These are phyloP conservation scores for Teleogryllus oceanicus DNA, from an alignment of 2,888 invertebrate genomes.

Conservation along the genomic window DNA sequence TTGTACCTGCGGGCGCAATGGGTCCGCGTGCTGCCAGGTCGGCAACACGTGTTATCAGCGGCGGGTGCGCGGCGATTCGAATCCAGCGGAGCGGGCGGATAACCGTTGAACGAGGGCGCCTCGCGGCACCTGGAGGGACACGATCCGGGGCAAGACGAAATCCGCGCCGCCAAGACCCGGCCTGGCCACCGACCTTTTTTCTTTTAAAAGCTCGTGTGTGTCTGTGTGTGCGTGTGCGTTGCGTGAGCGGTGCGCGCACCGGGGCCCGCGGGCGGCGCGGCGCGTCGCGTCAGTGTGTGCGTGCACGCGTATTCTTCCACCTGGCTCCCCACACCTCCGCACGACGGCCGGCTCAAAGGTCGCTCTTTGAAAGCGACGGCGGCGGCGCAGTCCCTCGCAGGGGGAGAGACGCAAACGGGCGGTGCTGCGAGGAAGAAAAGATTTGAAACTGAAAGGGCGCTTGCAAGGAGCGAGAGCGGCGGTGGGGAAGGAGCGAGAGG, in stretches of 20 bases:
- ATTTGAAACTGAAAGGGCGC: slow-evolving; percentile 9
- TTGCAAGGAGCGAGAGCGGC: not conserved
- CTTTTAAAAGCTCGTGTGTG: not conserved
- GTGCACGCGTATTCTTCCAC: slow-evolving; percentile 1
- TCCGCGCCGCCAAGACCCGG: not conserved
- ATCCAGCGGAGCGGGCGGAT: not conserved
- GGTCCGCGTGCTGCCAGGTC: no score
- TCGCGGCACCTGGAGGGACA: not conserved
- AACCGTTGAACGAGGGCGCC: slow-evolving; percentile 11
- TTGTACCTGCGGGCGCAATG: no score
- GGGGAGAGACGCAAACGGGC: not conserved
- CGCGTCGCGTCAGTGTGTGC: not conserved
- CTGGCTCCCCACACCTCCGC: slow-evolving; percentile 9
- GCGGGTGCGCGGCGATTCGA: not conserved
- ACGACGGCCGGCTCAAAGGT: not conserved
- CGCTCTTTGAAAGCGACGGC: not conserved
- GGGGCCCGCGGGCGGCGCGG: not conserved
- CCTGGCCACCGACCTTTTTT: not conserved
- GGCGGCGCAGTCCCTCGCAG: not conserved
- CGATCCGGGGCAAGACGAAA: slow-evolving; percentile 18
- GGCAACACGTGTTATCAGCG: no score
- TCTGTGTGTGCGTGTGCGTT: not conserved
- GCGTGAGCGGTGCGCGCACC: not conserved
- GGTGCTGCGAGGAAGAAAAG: not conserved
- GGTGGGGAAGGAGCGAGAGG: not conserved